Conservation (phyloP, 2,888 invertebrate genomes). For the Itoplectis maculator region DNA sequence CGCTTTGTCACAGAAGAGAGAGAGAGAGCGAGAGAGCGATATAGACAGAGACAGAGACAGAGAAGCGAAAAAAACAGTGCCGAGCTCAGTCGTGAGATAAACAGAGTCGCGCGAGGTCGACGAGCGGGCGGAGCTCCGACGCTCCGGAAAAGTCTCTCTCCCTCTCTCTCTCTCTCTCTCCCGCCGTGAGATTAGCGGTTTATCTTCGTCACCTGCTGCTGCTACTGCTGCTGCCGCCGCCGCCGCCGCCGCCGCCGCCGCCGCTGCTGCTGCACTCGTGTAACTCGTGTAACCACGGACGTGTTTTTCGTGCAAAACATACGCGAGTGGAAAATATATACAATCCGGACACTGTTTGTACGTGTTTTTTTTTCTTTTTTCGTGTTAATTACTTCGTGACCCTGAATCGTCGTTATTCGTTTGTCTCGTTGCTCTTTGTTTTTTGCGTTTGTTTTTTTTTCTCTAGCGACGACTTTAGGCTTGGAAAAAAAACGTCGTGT, state of each 20-base stretch:
- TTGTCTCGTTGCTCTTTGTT: neutral
- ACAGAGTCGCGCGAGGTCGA: constrained; percentile 61
- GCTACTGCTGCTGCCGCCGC: too few species aligned
- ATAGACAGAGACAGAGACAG: constrained; percentile 34
- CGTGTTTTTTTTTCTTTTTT: neutral
- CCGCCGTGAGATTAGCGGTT: neutral
- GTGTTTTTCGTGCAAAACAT: too few species aligned
- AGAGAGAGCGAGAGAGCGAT: constrained; percentile 7
- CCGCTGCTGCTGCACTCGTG: too few species aligned
- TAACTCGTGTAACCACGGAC: too few species aligned
- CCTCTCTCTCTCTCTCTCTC: neutral
- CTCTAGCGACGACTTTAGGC: neutral
- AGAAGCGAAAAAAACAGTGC: constrained; percentile 37
- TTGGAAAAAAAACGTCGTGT: neutral
- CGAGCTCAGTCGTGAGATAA: constrained; percentile 58
- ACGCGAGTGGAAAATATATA: too few species aligned
- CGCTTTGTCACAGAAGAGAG: neutral
- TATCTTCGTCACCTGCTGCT: constrained; percentile 1
- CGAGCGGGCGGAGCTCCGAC: constrained; percentile 42
- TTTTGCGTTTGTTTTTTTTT: neutral
- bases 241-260: too few species aligned
- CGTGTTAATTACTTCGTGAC: neutral
- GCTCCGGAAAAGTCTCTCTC: neutral
- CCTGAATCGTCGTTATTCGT: neutral
- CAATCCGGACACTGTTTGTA: too few species aligned